phyloP scores from a whole-genome alignment of 2,888 invertebrate species.

The Anodontia alba region DNA sequence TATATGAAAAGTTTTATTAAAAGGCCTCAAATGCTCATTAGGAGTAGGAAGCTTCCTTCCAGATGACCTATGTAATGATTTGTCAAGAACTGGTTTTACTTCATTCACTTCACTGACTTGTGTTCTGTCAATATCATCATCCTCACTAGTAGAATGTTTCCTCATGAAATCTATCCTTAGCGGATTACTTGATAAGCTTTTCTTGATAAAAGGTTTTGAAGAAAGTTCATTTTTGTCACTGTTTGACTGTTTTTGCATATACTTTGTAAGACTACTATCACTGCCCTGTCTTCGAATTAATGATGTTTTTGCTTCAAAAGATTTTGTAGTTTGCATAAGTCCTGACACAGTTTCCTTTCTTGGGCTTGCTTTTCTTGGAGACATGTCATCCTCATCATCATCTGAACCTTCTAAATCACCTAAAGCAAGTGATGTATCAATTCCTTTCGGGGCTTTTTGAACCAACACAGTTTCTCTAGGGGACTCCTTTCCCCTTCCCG shows the following conservation, averaged over 20 bases:
- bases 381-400: neutral
- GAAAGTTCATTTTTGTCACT: neutral
- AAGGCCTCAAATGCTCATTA: constrained; percentile 27
- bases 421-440: constrained; percentile 35
- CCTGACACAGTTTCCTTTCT: constrained; percentile 31
- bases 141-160: constrained; percentile 3
- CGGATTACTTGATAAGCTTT: constrained; percentile 28
- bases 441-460: constrained; percentile 8
- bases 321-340: constrained; percentile 37
- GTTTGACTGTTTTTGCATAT: neutral
- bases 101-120: neutral
- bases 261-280: constrained; percentile 38
- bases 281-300: constrained; percentile 39
- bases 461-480: neutral
- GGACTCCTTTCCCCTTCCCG: neutral
- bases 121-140: neutral
- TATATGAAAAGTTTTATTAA: neutral
- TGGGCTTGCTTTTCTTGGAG: constrained; percentile 29
- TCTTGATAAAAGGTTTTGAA: constrained; percentile 24
- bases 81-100: constrained; percentile 7
- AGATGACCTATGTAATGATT: constrained; percentile 44
- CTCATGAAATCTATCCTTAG: neutral
- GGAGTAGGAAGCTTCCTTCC: constrained; percentile 57
- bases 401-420: constrained; percentile 51
- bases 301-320: constrained; percentile 49